These are phyloP conservation scores for Grammomys surdaster DNA, from an alignment of 2,113 vertebrate species.

Conservation along the genomic window DNA sequence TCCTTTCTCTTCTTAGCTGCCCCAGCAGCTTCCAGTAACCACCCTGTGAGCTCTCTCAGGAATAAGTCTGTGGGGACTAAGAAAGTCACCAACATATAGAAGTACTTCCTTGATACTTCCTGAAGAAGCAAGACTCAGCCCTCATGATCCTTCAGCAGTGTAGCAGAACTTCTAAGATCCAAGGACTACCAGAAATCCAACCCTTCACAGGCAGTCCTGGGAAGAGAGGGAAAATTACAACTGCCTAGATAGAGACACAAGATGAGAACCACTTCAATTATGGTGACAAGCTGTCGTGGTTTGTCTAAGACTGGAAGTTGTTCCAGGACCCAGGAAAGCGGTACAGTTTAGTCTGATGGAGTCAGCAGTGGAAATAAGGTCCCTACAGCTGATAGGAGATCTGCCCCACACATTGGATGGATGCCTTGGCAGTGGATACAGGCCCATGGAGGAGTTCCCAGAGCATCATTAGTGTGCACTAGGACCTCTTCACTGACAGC, in stretches of 20 bases:
- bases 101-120: background rate
- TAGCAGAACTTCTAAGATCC: background rate
- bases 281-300: background rate
- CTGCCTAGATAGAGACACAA: background rate
- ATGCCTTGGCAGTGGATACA: background rate
- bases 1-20: too few relatives aligned
- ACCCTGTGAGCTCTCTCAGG: background rate
- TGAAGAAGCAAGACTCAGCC: background rate
- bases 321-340: background rate
- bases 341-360: background rate
- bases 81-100: background rate
- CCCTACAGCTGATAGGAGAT: background rate
- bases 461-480: background rate
- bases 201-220: background rate
- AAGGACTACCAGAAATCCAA: background rate
- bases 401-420: too few relatives aligned
- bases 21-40: background rate
- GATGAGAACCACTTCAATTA: background rate
- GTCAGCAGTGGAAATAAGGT: background rate
- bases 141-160: too few relatives aligned
- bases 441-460: background rate
- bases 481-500: background rate
- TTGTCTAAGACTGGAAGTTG: background rate
- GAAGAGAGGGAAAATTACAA: fast-evolving
- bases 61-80: background rate